phyloP scores from a whole-genome alignment of 2,113 vertebrate species.

The Cariama cristata region DNA sequence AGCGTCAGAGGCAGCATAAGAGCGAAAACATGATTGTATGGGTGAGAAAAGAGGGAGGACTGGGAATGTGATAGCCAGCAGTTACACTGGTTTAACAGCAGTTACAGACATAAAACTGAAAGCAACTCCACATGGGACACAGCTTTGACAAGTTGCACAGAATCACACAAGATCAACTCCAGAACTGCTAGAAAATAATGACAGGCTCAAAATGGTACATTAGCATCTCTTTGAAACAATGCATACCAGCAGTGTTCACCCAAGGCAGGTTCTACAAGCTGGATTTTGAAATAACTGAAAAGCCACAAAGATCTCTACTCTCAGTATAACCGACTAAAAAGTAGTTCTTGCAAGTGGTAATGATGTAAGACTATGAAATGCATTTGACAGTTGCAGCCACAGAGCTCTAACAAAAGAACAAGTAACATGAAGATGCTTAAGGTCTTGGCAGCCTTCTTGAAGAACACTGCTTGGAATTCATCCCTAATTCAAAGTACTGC shows the following conservation, averaged over 20 bases:
- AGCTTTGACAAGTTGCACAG: background rate
- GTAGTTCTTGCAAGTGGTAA: background rate
- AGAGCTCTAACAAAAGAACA: background rate
- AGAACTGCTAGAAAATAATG: background rate
- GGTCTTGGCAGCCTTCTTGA: background rate
- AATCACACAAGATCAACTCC: background rate
- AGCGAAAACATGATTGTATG: background rate
- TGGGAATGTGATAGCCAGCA: too few species aligned
- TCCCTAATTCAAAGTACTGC: background rate
- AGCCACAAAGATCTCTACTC: constrained; percentile 4
- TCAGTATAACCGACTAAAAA: background rate
- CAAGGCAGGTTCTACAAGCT: background rate
- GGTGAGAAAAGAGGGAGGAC: background rate
- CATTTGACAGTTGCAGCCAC: background rate
- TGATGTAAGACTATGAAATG: background rate
- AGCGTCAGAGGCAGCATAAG: background rate
- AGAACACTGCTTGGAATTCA: background rate
- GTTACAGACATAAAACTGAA: background rate
- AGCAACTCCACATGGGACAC: background rate
- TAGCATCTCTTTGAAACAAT: background rate
- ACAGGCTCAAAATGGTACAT: background rate
- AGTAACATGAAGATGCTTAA: background rate
- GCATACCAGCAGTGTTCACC: background rate
- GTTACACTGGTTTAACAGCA: background rate
- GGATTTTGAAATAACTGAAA: constrained; percentile 32